These are phyloP conservation scores for Montipora cactus DNA, from an alignment of 64 coral and sea anemone genomes.

Conservation along the genomic window DNA sequence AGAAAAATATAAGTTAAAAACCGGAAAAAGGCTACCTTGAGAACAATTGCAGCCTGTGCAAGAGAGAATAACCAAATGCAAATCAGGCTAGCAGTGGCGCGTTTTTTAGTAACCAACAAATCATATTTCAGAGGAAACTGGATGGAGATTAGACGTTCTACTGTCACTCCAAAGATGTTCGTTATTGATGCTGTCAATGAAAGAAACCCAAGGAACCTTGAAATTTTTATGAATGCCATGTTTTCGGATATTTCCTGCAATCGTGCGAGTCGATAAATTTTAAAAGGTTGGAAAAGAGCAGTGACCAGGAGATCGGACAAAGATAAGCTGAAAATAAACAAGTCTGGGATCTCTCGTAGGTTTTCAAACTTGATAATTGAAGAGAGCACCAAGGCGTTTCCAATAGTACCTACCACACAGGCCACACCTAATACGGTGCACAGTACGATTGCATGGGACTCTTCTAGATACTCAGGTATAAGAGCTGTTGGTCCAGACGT, in stretches of 20 bases:
- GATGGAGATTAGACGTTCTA: conserved; percentile 40
- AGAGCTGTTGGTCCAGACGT: background rate
- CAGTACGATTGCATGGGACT: background rate
- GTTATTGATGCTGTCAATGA: conserved; percentile 17
- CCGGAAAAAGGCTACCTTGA: background rate
- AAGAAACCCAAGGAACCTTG: conserved; percentile 16
- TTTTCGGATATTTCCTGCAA: background rate
- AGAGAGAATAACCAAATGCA: conserved; percentile 27
- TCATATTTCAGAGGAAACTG: conserved; percentile 22
- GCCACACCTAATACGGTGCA: conserved; percentile 14
- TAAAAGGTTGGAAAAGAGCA: background rate
- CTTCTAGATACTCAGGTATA: background rate
- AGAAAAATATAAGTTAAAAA: background rate
- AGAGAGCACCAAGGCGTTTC: conserved; percentile 5
- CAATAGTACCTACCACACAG: background rate
- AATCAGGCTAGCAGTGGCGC: background rate
- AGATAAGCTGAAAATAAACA: conserved; percentile 23
- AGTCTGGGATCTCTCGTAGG: background rate
- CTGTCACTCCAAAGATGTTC: conserved; percentile 40
- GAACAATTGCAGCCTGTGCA: background rate
- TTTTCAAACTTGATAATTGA: background rate
- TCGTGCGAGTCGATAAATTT: background rate
- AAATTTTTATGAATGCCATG: background rate
- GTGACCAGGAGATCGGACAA: background rate
- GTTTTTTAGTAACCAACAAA: background rate